These are phyloP conservation scores for Montipora foliosa DNA, from an alignment of 64 coral and sea anemone genomes.

Conservation along the genomic window DNA sequence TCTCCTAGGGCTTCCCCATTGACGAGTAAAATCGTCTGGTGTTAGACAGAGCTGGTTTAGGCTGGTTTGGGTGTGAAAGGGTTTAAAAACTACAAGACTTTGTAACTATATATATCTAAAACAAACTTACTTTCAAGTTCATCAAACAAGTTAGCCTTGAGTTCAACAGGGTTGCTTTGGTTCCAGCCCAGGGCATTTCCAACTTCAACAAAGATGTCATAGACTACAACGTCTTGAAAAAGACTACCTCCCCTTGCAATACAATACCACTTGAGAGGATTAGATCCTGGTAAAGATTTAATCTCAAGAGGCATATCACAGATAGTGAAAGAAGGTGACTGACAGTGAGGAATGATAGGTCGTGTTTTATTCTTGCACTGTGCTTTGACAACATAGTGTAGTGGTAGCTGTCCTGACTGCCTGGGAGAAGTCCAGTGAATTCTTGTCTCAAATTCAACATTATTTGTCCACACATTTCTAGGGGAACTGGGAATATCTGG, in stretches of 20 bases:
- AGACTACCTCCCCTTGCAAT: not conserved
- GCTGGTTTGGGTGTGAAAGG: too few species aligned
- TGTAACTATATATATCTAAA: too few species aligned
- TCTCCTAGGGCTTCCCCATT: too few species aligned
- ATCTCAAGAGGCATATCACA: not conserved
- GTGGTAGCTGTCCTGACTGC: not conserved
- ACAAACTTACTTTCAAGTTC: conserved; percentile 3
- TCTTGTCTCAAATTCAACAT: conserved; percentile 4
- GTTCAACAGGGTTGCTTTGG: conserved; percentile 1
- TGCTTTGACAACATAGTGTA: conserved; percentile 25
- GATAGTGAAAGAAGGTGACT: not conserved
- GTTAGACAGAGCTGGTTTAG: too few species aligned
- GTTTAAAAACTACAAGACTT: too few species aligned
- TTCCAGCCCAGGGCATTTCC: not conserved
- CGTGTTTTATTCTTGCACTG: not conserved
- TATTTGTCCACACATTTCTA: conserved; percentile 21
- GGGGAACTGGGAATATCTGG: conserved; percentile 31
- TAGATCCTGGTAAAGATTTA: not conserved
- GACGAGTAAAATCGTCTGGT: too few species aligned
- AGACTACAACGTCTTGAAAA: not conserved
- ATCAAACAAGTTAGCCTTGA: not conserved
- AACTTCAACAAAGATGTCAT: conserved; percentile 20
- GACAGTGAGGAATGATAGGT: not conserved
- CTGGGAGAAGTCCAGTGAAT: conserved; percentile 20
- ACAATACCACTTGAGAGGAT: not conserved